Evolutionary conservation across 2,113 vertebrate species (phyloP).

Genomic region (Sprattus sprattus): DNA sequence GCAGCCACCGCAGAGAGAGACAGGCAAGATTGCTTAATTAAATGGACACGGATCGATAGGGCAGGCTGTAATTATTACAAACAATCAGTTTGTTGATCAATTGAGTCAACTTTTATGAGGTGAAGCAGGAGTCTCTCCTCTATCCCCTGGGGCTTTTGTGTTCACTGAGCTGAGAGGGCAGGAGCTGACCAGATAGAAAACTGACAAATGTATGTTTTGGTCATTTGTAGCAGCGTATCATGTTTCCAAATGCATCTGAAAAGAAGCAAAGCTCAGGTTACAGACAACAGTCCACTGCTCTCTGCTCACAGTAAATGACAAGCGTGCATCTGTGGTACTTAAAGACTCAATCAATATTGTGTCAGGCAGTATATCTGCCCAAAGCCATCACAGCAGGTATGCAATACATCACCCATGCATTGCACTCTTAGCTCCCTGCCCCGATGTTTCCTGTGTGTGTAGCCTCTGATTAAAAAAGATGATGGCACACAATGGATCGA

Average conservation of each 20-base stretch:
- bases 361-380: neutral
- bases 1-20: conserved; percentile 48
- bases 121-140: conserved; percentile 14
- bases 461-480: neutral
- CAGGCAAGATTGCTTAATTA: conserved; percentile 57
- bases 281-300: conserved; percentile 19
- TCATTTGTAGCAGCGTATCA: neutral
- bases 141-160: neutral
- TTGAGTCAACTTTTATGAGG: conserved; percentile 42
- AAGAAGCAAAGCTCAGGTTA: conserved; percentile 33
- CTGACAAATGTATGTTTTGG: neutral
- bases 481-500: neutral
- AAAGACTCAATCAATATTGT: conserved; percentile 14
- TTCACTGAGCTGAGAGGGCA: neutral
- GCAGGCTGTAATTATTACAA: conserved; percentile 52
- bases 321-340: neutral
- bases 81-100: conserved; percentile 38
- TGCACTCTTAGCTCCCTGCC: neutral
- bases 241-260: conserved; percentile 16
- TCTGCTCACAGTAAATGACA: conserved; percentile 21
- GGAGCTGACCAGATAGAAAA: neutral
- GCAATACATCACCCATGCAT: neutral
- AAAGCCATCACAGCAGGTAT: neutral
- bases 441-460: neutral
- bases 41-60: conserved; percentile 66